Percentiles rank a stretch among this genome's conserved stretches.
These are phyloP conservation scores for Atherinomorus stipes DNA, from an alignment of 2,113 vertebrate species.

Conservation along the genomic window DNA sequence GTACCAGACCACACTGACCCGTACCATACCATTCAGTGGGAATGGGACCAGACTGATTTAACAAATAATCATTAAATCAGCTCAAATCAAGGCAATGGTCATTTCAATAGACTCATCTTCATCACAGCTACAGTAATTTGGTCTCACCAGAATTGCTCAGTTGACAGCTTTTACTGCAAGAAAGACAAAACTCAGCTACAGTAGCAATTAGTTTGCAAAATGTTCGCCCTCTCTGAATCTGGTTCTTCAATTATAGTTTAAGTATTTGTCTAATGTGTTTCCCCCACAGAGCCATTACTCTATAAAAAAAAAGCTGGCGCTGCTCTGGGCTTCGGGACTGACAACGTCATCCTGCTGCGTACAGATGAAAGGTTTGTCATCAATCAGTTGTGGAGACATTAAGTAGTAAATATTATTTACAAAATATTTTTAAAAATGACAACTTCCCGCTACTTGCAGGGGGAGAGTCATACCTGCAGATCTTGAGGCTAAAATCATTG, in stretches of 20 bases:
- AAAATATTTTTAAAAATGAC: not conserved
- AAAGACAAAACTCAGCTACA: not conserved
- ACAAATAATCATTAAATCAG: conserved; percentile 15
- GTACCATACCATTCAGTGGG: no score
- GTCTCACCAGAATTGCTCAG: conserved; percentile 7
- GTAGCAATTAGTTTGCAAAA: conserved; percentile 11
- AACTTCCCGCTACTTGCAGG: conserved; percentile 78
- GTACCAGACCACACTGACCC: no score
- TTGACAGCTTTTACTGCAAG: conserved; percentile 18
- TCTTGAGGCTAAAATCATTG: conserved; percentile 96
- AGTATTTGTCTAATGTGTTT: conserved; percentile 18
- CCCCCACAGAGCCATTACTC: conserved; percentile 96
- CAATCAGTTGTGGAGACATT: not conserved
- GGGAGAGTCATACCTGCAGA: conserved; percentile 98
- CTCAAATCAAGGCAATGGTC: conserved; percentile 25
- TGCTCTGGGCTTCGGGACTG: conserved; percentile 94
- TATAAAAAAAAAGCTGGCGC: conserved; percentile 98
- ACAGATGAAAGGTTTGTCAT: conserved; percentile 90
- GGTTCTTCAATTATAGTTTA: conserved; percentile 2
- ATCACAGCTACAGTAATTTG: conserved; percentile 14
- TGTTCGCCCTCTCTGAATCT: not conserved
- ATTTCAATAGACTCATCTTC: conserved; percentile 17
- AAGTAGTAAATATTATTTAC: not conserved
- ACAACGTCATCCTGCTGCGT: conserved; percentile 97
- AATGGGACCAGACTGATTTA: conserved; percentile 27